Base-by-base conservation (phyloP, 1,140 invertebrate genomes). In the Drosophila azteca region DNA sequence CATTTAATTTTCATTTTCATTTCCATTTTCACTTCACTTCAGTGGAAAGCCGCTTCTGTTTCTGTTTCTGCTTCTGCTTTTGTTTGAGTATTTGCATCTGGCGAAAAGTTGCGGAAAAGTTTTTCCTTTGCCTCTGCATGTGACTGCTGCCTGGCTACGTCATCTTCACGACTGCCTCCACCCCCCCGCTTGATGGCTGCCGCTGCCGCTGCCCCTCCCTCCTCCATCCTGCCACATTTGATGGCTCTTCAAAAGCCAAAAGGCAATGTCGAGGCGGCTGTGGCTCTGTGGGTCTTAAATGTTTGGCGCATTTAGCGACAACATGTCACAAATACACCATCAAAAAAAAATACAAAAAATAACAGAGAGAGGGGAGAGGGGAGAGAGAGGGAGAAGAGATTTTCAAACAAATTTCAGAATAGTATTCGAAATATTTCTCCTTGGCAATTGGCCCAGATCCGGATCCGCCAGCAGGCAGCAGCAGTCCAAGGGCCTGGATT, bases 361-460 rank as follows among this genome's bases (percentile, higher is more conserved):
- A 39, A 39, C 35, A 39, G 11, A 39, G 5, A 13, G n/a, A n/a
- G n/a, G 7, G 7, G 29, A 35, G 9, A 3, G 31, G 9, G 11
- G 31, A 3, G 31, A 2, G 2, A 24, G 22, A 24, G 22, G 22
- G 22, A 4, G 22, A 24, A 9, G 7, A 35, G 35, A 39, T 39
- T 39, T 39, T 39, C 35, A 13, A 39, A 39, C 35, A 39, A 13
- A 39, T 39, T 39, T 39, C 35, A 4, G 11, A 39, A 39, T 39
- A 13, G 11, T 39, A 13, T 39, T 39, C 35, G 35, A 39, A 39
- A 39, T 13, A 39, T 39, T 39, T 69, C 50, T 48, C 60, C 69
- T 88, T 82, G 82, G 83, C 83, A 87, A 82, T 88, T 87, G 70
- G 83, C 82, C 83, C 82, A 87, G 63, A 65, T 71, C 54, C 57